phyloP scores from a whole-genome alignment of 2,113 vertebrate species.

The Ariopsis seemanni region DNA sequence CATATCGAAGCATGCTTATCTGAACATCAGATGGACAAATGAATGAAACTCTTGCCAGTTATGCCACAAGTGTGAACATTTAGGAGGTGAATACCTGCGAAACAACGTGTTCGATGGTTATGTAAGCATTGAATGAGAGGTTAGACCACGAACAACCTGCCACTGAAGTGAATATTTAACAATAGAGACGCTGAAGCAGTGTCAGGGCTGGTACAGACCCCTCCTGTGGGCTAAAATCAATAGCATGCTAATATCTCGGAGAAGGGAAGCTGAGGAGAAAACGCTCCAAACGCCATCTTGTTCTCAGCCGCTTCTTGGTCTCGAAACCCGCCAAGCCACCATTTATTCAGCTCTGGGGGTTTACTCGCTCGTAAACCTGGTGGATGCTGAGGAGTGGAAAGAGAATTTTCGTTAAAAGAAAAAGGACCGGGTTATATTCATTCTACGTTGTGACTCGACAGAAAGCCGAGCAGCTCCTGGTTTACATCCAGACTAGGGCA shows the following conservation, averaged over 20 bases:
- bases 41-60: background rate
- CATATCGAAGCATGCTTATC: background rate
- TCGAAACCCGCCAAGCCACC: constrained; percentile 35
- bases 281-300: constrained; percentile 55
- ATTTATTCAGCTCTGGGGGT: constrained; percentile 32
- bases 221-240: constrained; percentile 34
- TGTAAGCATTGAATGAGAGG: background rate
- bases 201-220: background rate
- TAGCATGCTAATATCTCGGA: constrained; percentile 26
- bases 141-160: background rate
- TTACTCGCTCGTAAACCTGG: background rate
- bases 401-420: background rate
- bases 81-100: background rate
- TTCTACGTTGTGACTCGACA: background rate
- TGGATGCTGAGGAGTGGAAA: background rate
- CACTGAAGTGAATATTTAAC: background rate
- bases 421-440: background rate
- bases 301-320: constrained; percentile 44
- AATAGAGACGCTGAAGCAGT: background rate
- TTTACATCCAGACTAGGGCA: too few relatives aligned
- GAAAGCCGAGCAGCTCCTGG: background rate
- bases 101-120: background rate
- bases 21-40: background rate
- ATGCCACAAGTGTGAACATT: background rate
- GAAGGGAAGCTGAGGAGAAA: constrained; percentile 46